Evolutionary conservation across 2,113 vertebrate species (phyloP), one percentile per base, ranked within the genome.

Genomic region (Phalacrocorax aristotelis): DNA sequence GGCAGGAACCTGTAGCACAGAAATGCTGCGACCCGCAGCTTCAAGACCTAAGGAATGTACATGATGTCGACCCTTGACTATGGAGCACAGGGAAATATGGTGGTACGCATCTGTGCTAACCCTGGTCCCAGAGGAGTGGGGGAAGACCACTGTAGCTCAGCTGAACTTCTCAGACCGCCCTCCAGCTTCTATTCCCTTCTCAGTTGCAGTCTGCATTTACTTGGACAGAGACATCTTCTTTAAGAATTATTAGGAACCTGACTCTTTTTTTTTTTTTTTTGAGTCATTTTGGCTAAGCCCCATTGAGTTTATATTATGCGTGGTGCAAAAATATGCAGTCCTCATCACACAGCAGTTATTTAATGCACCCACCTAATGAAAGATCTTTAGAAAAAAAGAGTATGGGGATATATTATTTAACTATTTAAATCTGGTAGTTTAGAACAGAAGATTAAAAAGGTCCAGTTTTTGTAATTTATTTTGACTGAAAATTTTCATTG

Each of bases 1-100:
- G 29, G 36, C 2, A 10, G 65, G 90, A 87, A 55, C 8, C 23
- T 89, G 29, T 13, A 84, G 46, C 46, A 83, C 23, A 74, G 54
- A 48, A 86, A 61, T 81, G 42, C 18, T 66, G 46, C 2, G 25
- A 77, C 9, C 16, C 21, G 40, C 48, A 81, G 9, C 36, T 78
- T 84, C 57, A 82, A 71, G 32, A 64, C 16, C 34, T 27, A 66
- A 20, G 46, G 27, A 87, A 30, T 6, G 30, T 6, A n/a, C 14
- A 6, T n/a, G 32, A 71, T 22, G 10, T 32, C 2, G 6, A n/a
- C 10, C 6, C 13, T 78, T 2, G 2, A 9, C 27, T 22, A 6
- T 4, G 40, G 34, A 77, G 57, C 25, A 34, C 25, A 68, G 25
- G n/a, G 22, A 55, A n/a, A 9, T 64, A 32, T 65, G 40, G 15